A percentile compares a stretch with the other conserved stretches of the same genome.
Evolutionary conservation across 2,797 vertebrate species (phyloP).

Genomic region (Enteromius unitaeniatus): DNA sequence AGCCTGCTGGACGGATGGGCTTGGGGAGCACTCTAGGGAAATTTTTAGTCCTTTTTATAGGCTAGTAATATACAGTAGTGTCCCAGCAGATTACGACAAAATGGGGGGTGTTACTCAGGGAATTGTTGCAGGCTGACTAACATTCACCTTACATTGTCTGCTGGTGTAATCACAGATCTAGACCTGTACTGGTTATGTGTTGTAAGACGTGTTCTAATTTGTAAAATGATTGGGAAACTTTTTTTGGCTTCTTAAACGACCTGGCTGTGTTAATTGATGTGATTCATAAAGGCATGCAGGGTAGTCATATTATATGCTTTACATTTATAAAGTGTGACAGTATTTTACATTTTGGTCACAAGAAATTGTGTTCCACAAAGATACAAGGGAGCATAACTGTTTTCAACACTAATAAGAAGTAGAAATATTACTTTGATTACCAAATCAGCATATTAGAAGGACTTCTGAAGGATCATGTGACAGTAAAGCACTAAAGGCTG

Average conservation of each 20-base stretch:
- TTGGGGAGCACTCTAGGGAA: slow-evolving; percentile 69
- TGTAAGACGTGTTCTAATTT: slow-evolving; percentile 60
- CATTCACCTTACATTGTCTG: slow-evolving; percentile 76
- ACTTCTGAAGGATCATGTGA: neutral
- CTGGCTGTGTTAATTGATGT: neutral
- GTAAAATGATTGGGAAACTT: slow-evolving; percentile 64
- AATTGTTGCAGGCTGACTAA: slow-evolving; percentile 73
- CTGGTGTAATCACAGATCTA: slow-evolving; percentile 74
- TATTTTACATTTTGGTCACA: neutral
- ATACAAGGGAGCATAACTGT: neutral
- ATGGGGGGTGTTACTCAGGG: slow-evolving; percentile 73
- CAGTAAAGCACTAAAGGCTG: neutral
- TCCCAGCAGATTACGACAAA: slow-evolving; percentile 68
- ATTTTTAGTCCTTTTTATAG: slow-evolving; percentile 78
- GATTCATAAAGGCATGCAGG: neutral
- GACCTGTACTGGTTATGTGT: slow-evolving; percentile 47
- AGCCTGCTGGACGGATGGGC: slow-evolving; percentile 66
- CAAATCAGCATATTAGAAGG: neutral
- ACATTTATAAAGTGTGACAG: neutral
- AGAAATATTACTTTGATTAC: neutral
- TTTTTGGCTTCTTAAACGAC: slow-evolving; percentile 60
- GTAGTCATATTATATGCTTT: neutral
- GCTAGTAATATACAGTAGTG: slow-evolving; percentile 69
- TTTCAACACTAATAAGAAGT: neutral
- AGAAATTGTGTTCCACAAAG: neutral